A percentile compares a stretch with the other conserved stretches of the same genome.
Evolutionary conservation across 30 jellyfish, hydroid and myxozoan genomes (phyloP).

Genomic region (Phacellophora camtschatica): DNA sequence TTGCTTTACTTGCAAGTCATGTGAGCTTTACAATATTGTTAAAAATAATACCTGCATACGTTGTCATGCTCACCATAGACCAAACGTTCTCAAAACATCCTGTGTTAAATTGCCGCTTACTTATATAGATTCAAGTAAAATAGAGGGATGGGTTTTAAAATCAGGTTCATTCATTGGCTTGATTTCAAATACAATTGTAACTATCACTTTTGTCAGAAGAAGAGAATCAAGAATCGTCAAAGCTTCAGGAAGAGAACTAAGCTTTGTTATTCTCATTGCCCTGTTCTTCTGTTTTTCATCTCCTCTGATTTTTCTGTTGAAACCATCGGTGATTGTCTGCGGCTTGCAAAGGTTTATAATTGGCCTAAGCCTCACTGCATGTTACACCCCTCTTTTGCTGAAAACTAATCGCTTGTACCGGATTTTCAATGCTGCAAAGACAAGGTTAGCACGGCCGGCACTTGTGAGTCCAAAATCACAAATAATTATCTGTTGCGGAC

Average conservation of each 20-base stretch:
- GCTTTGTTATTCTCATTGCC: slow-evolving; percentile 18
- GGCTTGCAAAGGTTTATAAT: slow-evolving; percentile 38
- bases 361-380: slow-evolving; percentile 33
- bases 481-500: background rate
- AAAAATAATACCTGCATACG: slow-evolving; percentile 44
- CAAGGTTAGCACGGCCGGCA: slow-evolving; percentile 12
- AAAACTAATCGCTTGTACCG: slow-evolving; percentile 61
- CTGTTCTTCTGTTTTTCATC: background rate
- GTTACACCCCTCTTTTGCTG: slow-evolving; percentile 51
- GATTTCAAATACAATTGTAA: background rate
- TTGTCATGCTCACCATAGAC: slow-evolving; percentile 5
- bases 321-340: slow-evolving; percentile 28
- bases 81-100: background rate
- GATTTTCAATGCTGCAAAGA: slow-evolving; percentile 37
- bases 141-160: background rate
- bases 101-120: slow-evolving; percentile 24
- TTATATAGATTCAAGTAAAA: background rate
- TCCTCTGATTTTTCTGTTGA: slow-evolving; percentile 7
- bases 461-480: slow-evolving; percentile 63
- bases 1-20: slow-evolving; percentile 61
- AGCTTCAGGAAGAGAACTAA: slow-evolving; percentile 57
- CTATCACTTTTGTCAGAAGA: slow-evolving; percentile 1
- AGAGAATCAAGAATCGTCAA: slow-evolving; percentile 1
- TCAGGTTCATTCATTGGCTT: slow-evolving; percentile 3
- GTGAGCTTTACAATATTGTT: slow-evolving; percentile 7